Conservation (phyloP, 2,113 vertebrate species). For the Ptilorrhoa leucosticta region DNA sequence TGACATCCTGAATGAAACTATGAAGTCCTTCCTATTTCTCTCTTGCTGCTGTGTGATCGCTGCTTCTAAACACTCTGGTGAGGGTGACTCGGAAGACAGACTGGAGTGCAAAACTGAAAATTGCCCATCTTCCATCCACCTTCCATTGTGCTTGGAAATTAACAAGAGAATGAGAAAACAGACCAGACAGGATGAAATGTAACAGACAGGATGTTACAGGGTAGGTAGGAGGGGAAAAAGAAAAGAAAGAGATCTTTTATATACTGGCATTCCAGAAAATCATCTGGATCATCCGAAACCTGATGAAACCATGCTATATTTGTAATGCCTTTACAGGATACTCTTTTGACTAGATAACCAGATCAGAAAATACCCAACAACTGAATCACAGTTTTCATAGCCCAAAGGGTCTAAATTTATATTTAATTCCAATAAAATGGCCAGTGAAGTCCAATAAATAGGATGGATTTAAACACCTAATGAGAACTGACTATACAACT, state of each 20-base stretch:
- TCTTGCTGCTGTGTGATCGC: background rate
- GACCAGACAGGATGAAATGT: background rate
- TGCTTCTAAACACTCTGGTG: background rate
- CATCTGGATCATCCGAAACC: background rate
- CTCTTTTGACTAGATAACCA: background rate
- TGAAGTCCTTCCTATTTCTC: background rate
- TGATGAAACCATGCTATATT: background rate
- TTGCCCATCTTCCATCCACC: background rate
- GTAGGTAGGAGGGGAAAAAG: background rate
- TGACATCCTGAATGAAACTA: background rate
- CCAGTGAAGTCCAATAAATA: background rate
- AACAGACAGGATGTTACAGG: background rate
- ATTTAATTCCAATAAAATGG: background rate
- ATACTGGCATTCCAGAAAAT: background rate
- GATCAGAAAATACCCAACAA: background rate
- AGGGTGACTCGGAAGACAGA: background rate
- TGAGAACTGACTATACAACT: background rate
- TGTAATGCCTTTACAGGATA: background rate
- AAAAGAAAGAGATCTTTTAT: background rate
- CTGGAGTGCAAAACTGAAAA: background rate
- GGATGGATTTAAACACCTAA: background rate
- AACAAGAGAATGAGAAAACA: background rate
- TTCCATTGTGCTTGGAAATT: background rate
- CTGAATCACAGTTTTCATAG: background rate
- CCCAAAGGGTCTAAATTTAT: background rate